Evolutionary conservation across 2,888 invertebrate species (phyloP), one percentile per base, ranked within the genome.

Genomic region (Lepidochrysops patricia): DNA sequence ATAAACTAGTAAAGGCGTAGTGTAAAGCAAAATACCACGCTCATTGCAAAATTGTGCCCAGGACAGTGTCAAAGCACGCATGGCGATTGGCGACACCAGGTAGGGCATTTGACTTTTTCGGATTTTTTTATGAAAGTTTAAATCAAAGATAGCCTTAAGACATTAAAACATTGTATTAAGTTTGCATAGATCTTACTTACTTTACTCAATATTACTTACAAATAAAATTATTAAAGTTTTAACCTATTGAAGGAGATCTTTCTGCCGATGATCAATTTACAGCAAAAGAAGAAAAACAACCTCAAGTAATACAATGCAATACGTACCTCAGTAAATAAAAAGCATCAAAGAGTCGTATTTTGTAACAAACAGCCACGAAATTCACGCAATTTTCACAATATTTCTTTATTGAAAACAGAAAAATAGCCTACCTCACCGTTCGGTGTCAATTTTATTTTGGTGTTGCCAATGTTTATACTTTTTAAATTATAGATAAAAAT

Each of bases 401-500:
- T 84, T 82, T 85, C 29, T 80, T 69, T 71, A 76, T 80, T 84
- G 85, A 89, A 89, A 89, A 88, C 88, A 89, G 88, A 88, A 88
- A 84, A 89, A 84, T 82, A 83, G 84, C 82, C 88, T 86, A 84
- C 86, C 89, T 88, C 88, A 87, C 88, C 82, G 82, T 84, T 81
- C 84, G 77, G 82, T 86, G 88, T 88, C 88, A 88, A 80, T 78
- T 85, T 78, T 74, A 71, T 71, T 67, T 65, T 66, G 71, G 70
- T 81, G 75, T 81, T 82, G 72, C 79, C 74, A 67, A n/a, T n/a
- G n/a, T n/a, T n/a, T n/a, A n/a, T n/a, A n/a, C n/a, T n/a, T n/a
- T n/a, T n/a, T n/a, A n/a, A n/a, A n/a, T n/a, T n/a, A n/a, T n/a
- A n/a, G n/a, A n/a, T n/a, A n/a, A n/a, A n/a, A 59, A 27, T n/a